Evolutionary conservation across 1,140 invertebrate genomes (phyloP).

Genomic region (Drosophila leontia): DNA sequence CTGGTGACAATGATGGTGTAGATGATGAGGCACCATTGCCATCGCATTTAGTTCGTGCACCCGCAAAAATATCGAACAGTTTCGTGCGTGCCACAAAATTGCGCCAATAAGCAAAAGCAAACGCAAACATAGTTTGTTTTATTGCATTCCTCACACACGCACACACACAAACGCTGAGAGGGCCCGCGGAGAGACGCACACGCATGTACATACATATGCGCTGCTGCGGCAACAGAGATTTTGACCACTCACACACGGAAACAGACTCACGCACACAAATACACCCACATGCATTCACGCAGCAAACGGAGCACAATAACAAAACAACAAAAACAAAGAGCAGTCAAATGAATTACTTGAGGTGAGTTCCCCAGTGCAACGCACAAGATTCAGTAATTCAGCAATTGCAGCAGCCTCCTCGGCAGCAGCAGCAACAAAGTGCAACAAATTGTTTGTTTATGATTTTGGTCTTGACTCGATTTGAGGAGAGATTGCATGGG

Average conservation of each 20-base stretch:
- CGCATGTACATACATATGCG: constrained; percentile 39
- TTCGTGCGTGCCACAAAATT: constrained; percentile 73
- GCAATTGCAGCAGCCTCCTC: constrained; percentile 5
- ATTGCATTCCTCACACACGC: constrained; percentile 49
- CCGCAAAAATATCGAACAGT: constrained; percentile 39
- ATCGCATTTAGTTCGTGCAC: constrained; percentile 21
- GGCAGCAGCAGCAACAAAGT: constrained; percentile 25
- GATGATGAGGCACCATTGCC: constrained; percentile 13
- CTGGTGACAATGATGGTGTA: constrained; percentile 11
- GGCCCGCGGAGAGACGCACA: constrained; percentile 24
- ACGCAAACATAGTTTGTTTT: constrained; percentile 54
- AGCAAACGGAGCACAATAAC: constrained; percentile 60
- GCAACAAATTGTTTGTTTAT: constrained; percentile 57
- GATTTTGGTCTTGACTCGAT: constrained; percentile 51
- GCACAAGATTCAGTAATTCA: constrained; percentile 6
- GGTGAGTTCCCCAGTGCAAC: constrained; percentile 49
- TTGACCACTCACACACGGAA: constrained; percentile 40
- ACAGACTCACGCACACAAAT: constrained; percentile 23
- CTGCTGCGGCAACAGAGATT: constrained; percentile 75
- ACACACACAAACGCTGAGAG: constrained; percentile 22
- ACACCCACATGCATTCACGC: constrained; percentile 65
- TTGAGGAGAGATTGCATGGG: constrained; percentile 31
- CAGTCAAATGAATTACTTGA: constrained; percentile 67
- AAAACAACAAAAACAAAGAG: constrained; percentile 52
- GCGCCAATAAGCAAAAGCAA: constrained; percentile 78